These are phyloP conservation scores for Autographa pulchrina DNA, from an alignment of 2,888 invertebrate species.

Conservation along the genomic window DNA sequence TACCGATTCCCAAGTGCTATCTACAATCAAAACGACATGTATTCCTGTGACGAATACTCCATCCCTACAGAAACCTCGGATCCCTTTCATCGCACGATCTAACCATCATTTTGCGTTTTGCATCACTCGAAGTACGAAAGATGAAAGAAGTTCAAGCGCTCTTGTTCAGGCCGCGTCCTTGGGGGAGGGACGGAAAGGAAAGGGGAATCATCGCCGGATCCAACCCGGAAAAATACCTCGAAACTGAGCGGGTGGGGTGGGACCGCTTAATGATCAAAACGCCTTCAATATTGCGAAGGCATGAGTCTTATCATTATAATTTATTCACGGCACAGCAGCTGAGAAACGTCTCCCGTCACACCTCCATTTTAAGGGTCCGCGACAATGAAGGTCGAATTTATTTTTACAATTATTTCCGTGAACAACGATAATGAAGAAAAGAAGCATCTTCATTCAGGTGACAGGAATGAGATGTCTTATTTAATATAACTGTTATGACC, in stretches of 20 bases:
- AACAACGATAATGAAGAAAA: not conserved
- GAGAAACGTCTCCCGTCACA: slow-evolving; percentile 63
- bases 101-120: slow-evolving; percentile 69
- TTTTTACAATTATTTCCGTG: slow-evolving; percentile 21
- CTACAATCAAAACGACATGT: slow-evolving; percentile 48
- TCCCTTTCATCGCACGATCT: slow-evolving; percentile 62
- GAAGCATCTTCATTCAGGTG: not conserved
- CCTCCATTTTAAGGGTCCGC: slow-evolving; percentile 37
- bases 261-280: slow-evolving; percentile 84
- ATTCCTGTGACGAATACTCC: slow-evolving; percentile 46
- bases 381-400: slow-evolving; percentile 34
- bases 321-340: slow-evolving; percentile 83
- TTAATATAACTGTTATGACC: not conserved
- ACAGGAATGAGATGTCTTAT: not conserved
- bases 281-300: slow-evolving; percentile 86
- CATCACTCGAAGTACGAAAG: slow-evolving; percentile 72
- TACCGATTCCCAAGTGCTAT: slow-evolving; percentile 44
- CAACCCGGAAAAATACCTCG: slow-evolving; percentile 78
- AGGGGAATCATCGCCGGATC: slow-evolving; percentile 69
- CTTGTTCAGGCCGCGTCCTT: slow-evolving; percentile 71
- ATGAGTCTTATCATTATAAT: slow-evolving; percentile 86
- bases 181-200: slow-evolving; percentile 69
- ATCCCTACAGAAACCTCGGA: slow-evolving; percentile 39
- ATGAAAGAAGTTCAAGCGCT: slow-evolving; percentile 82
- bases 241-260: slow-evolving; percentile 69